Evolutionary conservation across 2,113 vertebrate genomes (phyloP).

Genomic region (Pithys albifrons): DNA sequence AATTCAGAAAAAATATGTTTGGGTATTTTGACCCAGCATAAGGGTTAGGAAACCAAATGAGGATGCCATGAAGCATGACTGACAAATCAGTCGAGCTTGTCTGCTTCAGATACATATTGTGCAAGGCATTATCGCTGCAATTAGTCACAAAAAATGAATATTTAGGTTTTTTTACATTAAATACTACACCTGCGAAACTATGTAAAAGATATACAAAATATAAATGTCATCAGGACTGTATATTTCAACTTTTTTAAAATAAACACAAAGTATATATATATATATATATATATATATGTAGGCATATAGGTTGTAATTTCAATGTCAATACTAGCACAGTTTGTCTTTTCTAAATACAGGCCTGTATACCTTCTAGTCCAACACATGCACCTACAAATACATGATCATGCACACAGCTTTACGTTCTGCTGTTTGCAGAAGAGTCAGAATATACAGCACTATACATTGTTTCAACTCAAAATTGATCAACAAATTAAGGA

Average conservation of each 20-base stretch:
- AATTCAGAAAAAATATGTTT: slow-evolving; percentile 61
- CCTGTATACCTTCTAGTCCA: slow-evolving; percentile 69
- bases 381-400: slow-evolving; percentile 78
- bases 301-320: slow-evolving; percentile 75
- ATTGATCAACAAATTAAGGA: slow-evolving; percentile 58
- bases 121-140: slow-evolving; percentile 52
- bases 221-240: slow-evolving; percentile 70
- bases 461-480: slow-evolving; percentile 74
- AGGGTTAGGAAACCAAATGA: slow-evolving; percentile 51
- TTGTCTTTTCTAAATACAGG: slow-evolving; percentile 78
- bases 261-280: slow-evolving; percentile 72
- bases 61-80: slow-evolving; percentile 42
- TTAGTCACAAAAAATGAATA: slow-evolving; percentile 57
- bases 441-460: slow-evolving; percentile 82
- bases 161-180: slow-evolving; percentile 63
- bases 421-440: slow-evolving; percentile 75
- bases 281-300: slow-evolving; percentile 67
- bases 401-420: slow-evolving; percentile 79
- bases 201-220: slow-evolving; percentile 81
- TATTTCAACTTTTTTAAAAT: slow-evolving; percentile 77
- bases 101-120: slow-evolving; percentile 64
- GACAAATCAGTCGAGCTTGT: slow-evolving; percentile 34
- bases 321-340: slow-evolving; percentile 75
- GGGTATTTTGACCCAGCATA: slow-evolving; percentile 35
- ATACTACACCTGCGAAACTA: slow-evolving; percentile 69